Conservation (phyloP, 2,113 vertebrate species). For the rabbit (Oryctolagus cuniculus) region mOryCun1.1 NC_091441.1:105000001-105000500, state of each 20-base stretch:
- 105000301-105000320: background rate
- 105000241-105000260: too few species aligned
- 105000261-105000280: background rate
- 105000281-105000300: background rate
- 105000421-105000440: background rate
- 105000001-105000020: background rate
- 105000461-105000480: background rate
- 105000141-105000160: background rate
- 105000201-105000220: rapidly evolving
- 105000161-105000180: background rate
- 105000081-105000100: background rate
- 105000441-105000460: background rate
- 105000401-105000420: background rate
- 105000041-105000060: background rate
- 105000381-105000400: background rate
- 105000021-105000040: background rate
- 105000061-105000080: background rate
- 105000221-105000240: background rate
- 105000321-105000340: background rate
- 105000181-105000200: background rate
- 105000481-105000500: background rate
- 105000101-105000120: background rate
- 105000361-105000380: background rate
- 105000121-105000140: background rate
- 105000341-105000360: background rate